phyloP scores from a whole-genome alignment of 2,797 vertebrate genomes.

The Chelidonichthys spinosus region DNA sequence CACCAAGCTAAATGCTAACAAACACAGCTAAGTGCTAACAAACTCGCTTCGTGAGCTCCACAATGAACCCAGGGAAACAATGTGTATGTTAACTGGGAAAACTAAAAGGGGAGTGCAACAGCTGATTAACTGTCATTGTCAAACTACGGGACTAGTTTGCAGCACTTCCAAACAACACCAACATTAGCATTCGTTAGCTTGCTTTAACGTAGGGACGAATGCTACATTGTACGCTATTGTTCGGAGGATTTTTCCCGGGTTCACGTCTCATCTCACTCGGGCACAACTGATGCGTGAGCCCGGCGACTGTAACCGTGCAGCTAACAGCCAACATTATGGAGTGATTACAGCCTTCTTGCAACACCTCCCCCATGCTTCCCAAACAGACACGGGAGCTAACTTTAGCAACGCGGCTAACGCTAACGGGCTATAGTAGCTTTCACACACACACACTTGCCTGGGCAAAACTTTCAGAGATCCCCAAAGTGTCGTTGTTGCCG shows the following conservation, averaged over 20 bases:
- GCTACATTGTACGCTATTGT: not conserved
- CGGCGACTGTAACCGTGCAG: no score
- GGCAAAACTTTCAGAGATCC: slow-evolving; percentile 39
- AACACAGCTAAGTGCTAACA: not conserved
- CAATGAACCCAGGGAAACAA: not conserved
- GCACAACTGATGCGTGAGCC: fast-evolving
- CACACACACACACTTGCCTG: slow-evolving; percentile 63
- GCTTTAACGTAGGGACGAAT: not conserved
- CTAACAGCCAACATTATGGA: not conserved
- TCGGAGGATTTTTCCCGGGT: no score
- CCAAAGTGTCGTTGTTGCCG: not conserved
- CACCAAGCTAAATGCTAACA: slow-evolving; percentile 29
- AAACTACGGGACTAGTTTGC: not conserved
- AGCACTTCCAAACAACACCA: not conserved
- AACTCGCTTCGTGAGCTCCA: slow-evolving; percentile 6
- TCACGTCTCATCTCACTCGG: fast-evolving
- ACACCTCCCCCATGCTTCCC: slow-evolving; percentile 25
- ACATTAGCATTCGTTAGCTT: slow-evolving; percentile 22
- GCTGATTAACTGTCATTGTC: not conserved
- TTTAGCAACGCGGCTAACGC: slow-evolving; percentile 44
- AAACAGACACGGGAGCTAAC: slow-evolving; percentile 22
- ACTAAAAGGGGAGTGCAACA: no score
- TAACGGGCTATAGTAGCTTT: slow-evolving; percentile 31
- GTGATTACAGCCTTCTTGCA: not conserved
- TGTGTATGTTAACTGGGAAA: no score